Base-by-base conservation (phyloP, 2,797 vertebrate species). In the Crocidura indochinensis region DNA sequence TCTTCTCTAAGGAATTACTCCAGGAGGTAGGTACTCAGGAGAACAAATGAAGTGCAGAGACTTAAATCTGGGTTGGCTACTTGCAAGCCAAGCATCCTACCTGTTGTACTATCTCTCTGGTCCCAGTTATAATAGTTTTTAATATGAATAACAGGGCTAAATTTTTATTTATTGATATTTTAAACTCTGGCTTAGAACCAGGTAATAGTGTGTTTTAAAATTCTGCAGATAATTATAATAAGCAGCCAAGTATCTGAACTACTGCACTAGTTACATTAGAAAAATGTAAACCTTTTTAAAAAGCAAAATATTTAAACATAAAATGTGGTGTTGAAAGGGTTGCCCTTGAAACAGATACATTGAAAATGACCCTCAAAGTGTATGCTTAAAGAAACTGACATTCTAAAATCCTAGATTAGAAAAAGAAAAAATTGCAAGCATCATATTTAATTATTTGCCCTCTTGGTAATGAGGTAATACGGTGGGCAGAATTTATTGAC, bases 401-500 rank as follows among this genome's bases (percentile, higher is more conserved):
- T 76, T 87, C 83, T 91, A 68, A 93, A 91, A 71, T 31, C 46
- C 29, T 68, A 62, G 15, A 29, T 24, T 26, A 17, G 24, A 27
- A 67, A 86, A 64, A 44, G 17, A 17, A 53, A 17, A 78, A 78
- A 38, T 44, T 4, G 62, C 53, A 74, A 67, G 44, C 47, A 80
- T 91, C 83, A 64, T 88, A 78, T 75, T 67, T 87, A 84, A 69
- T 80, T 96, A 92, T 97, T 97, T 96, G 95, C 96, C 89, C 84
- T 92, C 90, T 73, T 84, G 90, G 84, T 95, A 94, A 96, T 91
- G 87, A 96, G 97, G 94, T 97, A 96, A 97, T 79, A 60, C 29
- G 97, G 97, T 98, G 97, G 96, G 97, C 97, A 97, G 95, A 96
- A 96, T 98, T 98, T 98, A 98, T 98, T 97, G 97, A 97, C 95